Base-by-base conservation (phyloP, 1,140 invertebrate species). In the Drosophila littoralis region DNA sequence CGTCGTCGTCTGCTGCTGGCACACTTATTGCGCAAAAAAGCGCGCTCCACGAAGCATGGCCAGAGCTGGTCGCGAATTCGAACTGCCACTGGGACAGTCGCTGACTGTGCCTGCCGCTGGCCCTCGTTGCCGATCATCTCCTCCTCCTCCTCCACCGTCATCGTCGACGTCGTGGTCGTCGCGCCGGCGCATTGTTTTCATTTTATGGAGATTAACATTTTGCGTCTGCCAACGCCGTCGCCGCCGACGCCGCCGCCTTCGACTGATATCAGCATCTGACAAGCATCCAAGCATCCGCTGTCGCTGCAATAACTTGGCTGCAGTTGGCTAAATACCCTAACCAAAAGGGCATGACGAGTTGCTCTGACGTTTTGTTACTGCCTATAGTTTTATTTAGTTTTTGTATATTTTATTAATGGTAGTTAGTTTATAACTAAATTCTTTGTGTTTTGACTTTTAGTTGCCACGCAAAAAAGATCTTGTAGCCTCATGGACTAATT, bases 121-220 rank as follows among this genome's bases (percentile, higher is more conserved):
- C 50, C 40, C 48, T 59, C 57, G 57, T 46, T 59, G 42, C 57
- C 15, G 57, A 60, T 69, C 63, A 28, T 28, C 22, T 28, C 22
- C 22, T 28, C 22, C 4, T 28, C 2, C 22, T 3, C 22, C 22
- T 22, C 22, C 22, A 3, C 22, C 22, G 22, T 28, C 22, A 4
- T 28, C 4, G 22, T 28, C 22, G 2, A 5, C 22, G 22, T 28
- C 22, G 4, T 28, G 13, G 55, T 61, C 73, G 67, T 86, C 67
- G 84, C 84, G 82, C 82, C 79, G 84, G 80, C 84, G 84, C 84
- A 89, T 89, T 89, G 84, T 89, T 89, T 89, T 84, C 84, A 84
- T 89, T 89, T 89, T 89, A 89, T 89, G 84, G 84, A 89, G 84
- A 89, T 89, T 89, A 88, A 88, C 84, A 89, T 89, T 88, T 79